Conservation (phyloP, 2,113 vertebrate genomes). For the Tretioscincus oriximinensis region DNA sequence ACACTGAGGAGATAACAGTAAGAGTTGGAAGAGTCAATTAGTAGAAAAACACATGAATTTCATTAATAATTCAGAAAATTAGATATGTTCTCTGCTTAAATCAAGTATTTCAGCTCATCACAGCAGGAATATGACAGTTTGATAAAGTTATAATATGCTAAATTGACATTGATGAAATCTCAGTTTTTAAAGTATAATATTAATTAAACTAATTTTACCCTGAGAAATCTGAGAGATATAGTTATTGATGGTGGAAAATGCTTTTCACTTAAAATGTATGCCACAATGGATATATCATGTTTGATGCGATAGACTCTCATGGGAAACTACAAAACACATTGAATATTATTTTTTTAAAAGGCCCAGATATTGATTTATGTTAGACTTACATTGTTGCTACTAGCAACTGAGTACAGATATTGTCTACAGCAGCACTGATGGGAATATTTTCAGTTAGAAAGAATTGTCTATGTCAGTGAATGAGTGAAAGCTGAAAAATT, state of each 20-base stretch:
- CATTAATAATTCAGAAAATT: not conserved
- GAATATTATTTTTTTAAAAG: not conserved
- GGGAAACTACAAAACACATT: not conserved
- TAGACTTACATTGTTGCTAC: not conserved
- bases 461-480: not conserved
- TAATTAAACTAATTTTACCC: constrained; percentile 25
- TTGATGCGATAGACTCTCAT: not conserved
- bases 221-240: not conserved
- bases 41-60: not conserved
- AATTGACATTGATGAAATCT: constrained; percentile 32
- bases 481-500: not conserved
- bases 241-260: not conserved
- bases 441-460: not conserved
- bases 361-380: not conserved
- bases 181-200: constrained; percentile 17
- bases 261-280: not conserved
- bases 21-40: not conserved
- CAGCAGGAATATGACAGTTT: not conserved
- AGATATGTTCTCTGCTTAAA: not conserved
- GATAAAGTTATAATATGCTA: constrained; percentile 18
- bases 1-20: rapidly evolving
- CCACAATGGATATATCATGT: not conserved
- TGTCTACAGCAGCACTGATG: not conserved
- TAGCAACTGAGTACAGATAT: not conserved
- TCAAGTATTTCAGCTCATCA: not conserved